These are phyloP conservation scores for Carabus problematicus DNA, from an alignment of 2,888 invertebrate genomes.

Conservation along the genomic window DNA sequence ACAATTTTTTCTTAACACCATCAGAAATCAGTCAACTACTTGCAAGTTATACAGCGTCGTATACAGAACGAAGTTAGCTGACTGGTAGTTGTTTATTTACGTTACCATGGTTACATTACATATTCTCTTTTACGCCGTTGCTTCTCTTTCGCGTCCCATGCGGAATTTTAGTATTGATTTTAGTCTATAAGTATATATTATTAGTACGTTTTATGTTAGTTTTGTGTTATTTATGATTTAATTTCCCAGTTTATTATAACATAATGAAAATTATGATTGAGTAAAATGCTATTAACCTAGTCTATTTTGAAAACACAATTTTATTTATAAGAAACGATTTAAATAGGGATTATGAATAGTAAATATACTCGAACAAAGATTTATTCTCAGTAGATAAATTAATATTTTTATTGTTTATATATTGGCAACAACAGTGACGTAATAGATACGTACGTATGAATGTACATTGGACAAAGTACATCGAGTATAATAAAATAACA, in stretches of 20 bases:
- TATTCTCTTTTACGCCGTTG: not conserved
- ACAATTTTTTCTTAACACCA: not conserved
- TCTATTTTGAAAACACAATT: not conserved
- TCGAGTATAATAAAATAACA: conserved; percentile 42
- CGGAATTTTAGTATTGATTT: conserved; percentile 9
- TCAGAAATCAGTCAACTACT: not conserved
- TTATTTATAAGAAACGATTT: not conserved
- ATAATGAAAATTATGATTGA: not conserved
- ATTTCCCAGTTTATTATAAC: not conserved
- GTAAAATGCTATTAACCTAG: too few species aligned
- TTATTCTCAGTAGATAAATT: conserved; percentile 39
- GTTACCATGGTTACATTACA: conserved; percentile 20
- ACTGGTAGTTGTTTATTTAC: conserved; percentile 16
- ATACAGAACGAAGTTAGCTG: too few species aligned
- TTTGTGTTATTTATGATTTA: not conserved
- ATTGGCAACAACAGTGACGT: conserved; percentile 39
- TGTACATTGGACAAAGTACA: conserved; percentile 35
- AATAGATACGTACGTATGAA: conserved; percentile 24
- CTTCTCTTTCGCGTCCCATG: not conserved
- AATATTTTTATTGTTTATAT: conserved; percentile 38
- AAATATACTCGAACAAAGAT: not conserved
- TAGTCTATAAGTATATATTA: too few species aligned
- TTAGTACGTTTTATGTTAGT: not conserved
- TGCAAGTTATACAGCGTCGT: not conserved
- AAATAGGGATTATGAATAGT: not conserved